Conservation (phyloP, 2,797 vertebrate genomes). For the Cyprinodon diabolis region DNA sequence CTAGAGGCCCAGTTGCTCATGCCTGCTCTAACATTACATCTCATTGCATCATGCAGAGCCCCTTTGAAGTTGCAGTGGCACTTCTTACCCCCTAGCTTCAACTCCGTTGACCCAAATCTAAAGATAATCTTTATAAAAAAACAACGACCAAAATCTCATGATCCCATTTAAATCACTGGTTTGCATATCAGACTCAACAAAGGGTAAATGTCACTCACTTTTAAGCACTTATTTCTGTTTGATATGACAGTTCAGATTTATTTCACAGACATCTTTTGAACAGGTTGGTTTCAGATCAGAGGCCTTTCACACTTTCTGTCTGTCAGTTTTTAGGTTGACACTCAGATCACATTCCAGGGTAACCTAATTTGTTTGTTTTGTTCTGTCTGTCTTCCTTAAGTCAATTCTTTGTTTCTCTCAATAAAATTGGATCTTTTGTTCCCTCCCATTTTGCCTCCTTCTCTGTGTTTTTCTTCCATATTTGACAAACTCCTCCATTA, state of each 20-base stretch:
- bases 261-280: conserved; percentile 27
- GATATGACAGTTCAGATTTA: conserved; percentile 15
- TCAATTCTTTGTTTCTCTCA: conserved; percentile 38
- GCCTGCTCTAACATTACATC: conserved; percentile 70
- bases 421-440: conserved; percentile 31
- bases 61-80: conserved; percentile 78
- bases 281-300: conserved; percentile 46
- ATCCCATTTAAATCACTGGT: conserved; percentile 39
- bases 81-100: conserved; percentile 69
- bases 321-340: conserved; percentile 47
- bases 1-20: conserved; percentile 59
- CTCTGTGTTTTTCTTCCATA: background rate
- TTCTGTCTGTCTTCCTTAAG: conserved; percentile 24
- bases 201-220: conserved; percentile 12
- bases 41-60: conserved; percentile 76
- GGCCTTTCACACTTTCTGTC: conserved; percentile 34
- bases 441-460: conserved; percentile 6
- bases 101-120: conserved; percentile 73
- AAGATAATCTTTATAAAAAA: conserved; percentile 47
- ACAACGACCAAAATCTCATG: conserved; percentile 10
- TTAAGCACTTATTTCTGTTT: conserved; percentile 35
- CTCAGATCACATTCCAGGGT: conserved; percentile 22
- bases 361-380: conserved; percentile 38
- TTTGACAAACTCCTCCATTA: too few relatives aligned
- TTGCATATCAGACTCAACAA: conserved; percentile 24